phyloP scores from a whole-genome alignment of 2,888 invertebrate species.

The Leptinotarsa rubiginosa region DNA sequence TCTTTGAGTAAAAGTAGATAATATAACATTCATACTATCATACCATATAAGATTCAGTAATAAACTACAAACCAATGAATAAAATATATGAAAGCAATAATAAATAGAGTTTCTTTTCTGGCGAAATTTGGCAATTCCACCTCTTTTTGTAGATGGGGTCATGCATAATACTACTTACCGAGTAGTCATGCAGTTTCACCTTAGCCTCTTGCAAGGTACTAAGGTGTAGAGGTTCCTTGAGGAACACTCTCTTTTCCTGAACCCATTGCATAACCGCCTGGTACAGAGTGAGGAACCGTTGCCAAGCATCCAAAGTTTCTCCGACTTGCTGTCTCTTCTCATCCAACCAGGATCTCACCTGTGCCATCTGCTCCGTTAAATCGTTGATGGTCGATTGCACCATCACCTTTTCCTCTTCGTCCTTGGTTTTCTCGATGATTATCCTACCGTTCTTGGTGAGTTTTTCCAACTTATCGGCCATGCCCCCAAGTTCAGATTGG shows the following conservation, averaged over 20 bases:
- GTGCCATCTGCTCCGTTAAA: slow-evolving; percentile 82
- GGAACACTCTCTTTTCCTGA: slow-evolving; percentile 82
- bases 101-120: no score
- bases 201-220: slow-evolving; percentile 84
- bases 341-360: slow-evolving; percentile 83
- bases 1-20: no score
- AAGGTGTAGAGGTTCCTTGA: slow-evolving; percentile 82
- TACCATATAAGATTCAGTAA: no score
- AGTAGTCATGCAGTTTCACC: slow-evolving; percentile 88
- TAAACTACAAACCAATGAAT: no score
- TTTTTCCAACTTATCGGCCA: slow-evolving; percentile 82
- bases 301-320: slow-evolving; percentile 89
- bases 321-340: slow-evolving; percentile 86
- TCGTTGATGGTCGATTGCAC: slow-evolving; percentile 81
- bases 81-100: no score
- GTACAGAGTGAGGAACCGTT: slow-evolving; percentile 85
- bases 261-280: slow-evolving; percentile 87
- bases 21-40: no score
- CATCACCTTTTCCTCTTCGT: slow-evolving; percentile 80
- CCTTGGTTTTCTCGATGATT: slow-evolving; percentile 83
- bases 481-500: slow-evolving; percentile 78
- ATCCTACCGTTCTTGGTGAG: slow-evolving; percentile 82
- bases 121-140: no score
- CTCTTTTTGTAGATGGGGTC: neutral
- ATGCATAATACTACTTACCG: slow-evolving; percentile 69